Evolutionary conservation across 2,797 vertebrate species (phyloP), one percentile per base, ranked within the genome.

Genomic region (Champsocephalus gunnari): DNA sequence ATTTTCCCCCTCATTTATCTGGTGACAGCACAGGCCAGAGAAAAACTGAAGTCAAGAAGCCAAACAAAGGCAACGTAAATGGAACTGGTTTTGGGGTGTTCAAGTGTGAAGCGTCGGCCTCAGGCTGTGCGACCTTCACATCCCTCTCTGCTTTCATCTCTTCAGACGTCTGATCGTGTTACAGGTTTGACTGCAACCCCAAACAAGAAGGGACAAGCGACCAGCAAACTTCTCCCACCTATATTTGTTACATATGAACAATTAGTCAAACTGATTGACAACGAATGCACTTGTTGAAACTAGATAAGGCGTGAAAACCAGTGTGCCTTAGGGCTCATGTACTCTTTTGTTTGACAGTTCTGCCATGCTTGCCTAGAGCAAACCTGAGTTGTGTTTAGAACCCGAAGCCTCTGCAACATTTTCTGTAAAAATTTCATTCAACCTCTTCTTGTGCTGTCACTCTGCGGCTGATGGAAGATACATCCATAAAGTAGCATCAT

Each of bases 41-140:
- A 14, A 53, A 16, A 56, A 38, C 38, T 81, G 87, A 83, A 84
- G 83, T 86, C 71, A 85, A 86, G 85, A 83, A 73, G 58, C 87
- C 45, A 77, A 84, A 85, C 53, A 80, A 81, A 70, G 48, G 87
- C 83, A 48, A 54, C 54, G 55, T 44, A 47, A 19, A 51, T 43
- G 41, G 34, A 51, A 60, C 34, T 69, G 19, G 34, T 49, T 24
- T 34, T 57, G 3, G 10, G 64, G 12, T 12, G 32, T 60, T 11
- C 1, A 19, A 48, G 45, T 44, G 65, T 66, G 44, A 68, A 51
- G 45, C 1, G 1, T 71, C 53, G 59, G 75, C 80, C 57, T 77
- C 43, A 2, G 62, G 59, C 57, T 75, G 79, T 41, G 44, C 67
- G 73, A 84, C 80, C 64, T 71, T 54, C 77, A 56, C 66, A 66